phyloP scores from a whole-genome alignment of 2,797 vertebrate genomes.

The Trachops cirrhosus region DNA sequence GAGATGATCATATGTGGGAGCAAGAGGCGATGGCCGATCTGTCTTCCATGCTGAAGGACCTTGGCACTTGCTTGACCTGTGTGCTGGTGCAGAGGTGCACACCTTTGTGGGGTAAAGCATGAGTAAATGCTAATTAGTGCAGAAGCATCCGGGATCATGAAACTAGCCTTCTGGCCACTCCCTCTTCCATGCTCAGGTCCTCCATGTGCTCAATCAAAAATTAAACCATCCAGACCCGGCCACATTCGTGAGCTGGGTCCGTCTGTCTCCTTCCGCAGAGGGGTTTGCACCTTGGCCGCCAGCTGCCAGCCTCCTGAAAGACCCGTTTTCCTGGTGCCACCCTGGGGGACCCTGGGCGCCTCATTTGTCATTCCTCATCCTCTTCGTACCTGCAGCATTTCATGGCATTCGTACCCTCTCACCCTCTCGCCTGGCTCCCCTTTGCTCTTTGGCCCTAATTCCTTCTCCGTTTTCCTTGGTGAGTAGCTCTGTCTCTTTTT shows the following conservation, averaged over 20 bases:
- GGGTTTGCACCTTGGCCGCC: neutral
- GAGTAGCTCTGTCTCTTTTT: neutral
- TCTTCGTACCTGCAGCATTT: neutral
- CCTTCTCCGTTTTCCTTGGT: neutral
- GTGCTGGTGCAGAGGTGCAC: too few relatives aligned
- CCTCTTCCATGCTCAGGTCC: neutral
- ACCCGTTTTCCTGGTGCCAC: neutral
- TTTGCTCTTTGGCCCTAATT: neutral
- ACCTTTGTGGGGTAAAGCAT: neutral
- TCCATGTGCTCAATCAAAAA: neutral
- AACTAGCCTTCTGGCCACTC: neutral
- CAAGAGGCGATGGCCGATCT: neutral
- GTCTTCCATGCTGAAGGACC: neutral
- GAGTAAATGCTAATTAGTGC: neutral
- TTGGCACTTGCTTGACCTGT: too few relatives aligned
- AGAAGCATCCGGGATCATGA: neutral
- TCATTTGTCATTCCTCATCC: neutral
- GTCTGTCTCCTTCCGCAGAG: neutral
- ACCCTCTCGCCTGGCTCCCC: too few relatives aligned
- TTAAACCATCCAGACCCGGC: neutral
- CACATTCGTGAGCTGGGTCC: neutral
- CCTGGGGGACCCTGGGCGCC: neutral
- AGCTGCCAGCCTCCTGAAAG: neutral
- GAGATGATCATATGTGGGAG: neutral
- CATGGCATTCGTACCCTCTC: neutral